Evolutionary conservation across 2,113 vertebrate species (phyloP).

Genomic region (Macrotus californicus): DNA sequence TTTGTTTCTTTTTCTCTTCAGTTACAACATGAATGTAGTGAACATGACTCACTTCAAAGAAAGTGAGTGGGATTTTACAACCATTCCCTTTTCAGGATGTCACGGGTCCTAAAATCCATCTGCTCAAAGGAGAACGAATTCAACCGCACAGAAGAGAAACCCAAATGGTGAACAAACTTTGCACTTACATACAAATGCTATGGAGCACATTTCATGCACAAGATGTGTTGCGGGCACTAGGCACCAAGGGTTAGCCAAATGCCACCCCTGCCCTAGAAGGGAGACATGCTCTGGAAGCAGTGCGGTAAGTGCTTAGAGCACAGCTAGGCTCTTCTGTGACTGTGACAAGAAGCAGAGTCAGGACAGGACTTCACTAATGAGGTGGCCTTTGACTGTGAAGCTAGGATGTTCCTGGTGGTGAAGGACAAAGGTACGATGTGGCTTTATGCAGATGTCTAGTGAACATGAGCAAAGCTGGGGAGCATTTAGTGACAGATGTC

Average conservation of each 20-base stretch:
- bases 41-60: not conserved
- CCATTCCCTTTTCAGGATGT: not conserved
- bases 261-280: not conserved
- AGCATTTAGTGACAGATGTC: not conserved
- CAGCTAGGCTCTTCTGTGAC: not conserved
- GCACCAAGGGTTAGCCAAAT: not conserved
- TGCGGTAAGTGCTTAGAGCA: not conserved
- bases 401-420: not conserved
- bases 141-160: not conserved
- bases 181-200: not conserved
- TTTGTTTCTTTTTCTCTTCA: not conserved
- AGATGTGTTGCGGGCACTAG: not conserved
- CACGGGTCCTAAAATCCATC: not conserved
- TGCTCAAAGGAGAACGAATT: not conserved
- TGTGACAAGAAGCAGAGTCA: not conserved
- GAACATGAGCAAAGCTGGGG: not conserved
- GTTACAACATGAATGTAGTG: not conserved
- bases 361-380: not conserved
- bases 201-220: not conserved
- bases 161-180: not conserved
- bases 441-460: not conserved
- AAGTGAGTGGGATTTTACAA: not conserved
- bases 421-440: not conserved
- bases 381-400: not conserved
- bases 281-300: not conserved